Evolutionary conservation across 2,888 invertebrate species (phyloP).

Genomic region (Latheticus oryzae): DNA sequence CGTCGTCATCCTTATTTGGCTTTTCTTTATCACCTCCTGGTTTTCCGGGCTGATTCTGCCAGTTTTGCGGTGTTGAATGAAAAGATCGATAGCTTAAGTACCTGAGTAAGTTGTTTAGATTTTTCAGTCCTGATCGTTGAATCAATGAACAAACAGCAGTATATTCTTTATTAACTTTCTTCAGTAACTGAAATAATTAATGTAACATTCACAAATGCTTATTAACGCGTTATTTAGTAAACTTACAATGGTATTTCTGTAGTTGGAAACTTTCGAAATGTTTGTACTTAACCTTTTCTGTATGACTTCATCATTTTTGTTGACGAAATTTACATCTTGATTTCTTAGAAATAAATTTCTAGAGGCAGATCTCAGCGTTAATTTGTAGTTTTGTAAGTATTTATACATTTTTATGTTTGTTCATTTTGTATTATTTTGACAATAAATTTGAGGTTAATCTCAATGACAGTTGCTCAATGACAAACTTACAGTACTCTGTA

Average conservation of each 20-base stretch:
- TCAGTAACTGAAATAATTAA: constrained; percentile 38
- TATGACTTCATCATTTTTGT: not conserved
- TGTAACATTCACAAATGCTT: too few relatives aligned
- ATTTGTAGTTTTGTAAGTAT: constrained; percentile 20
- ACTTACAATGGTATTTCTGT: not conserved
- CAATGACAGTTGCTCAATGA: constrained; percentile 3
- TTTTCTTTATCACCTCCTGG: constrained; percentile 52
- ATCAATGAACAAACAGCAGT: constrained; percentile 69
- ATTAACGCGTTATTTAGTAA: too few relatives aligned
- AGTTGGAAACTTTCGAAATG: not conserved
- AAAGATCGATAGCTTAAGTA: constrained; percentile 52
- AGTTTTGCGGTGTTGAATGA: constrained; percentile 51
- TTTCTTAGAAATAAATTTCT: constrained; percentile 2
- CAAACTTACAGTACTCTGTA: too few relatives aligned
- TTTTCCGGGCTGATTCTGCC: constrained; percentile 44
- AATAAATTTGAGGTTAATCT: constrained; percentile 30
- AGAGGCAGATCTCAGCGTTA: constrained; percentile 14
- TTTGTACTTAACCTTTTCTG: constrained; percentile 4
- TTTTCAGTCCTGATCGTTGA: constrained; percentile 67
- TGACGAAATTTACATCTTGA: not conserved
- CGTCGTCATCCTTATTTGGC: constrained; percentile 67
- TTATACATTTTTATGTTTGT: constrained; percentile 43
- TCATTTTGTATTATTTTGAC: constrained; percentile 36
- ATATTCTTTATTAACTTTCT: constrained; percentile 67
- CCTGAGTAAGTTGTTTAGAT: constrained; percentile 57